Base-by-base conservation (phyloP, 2,888 invertebrate species). In the Carcina quercana region DNA sequence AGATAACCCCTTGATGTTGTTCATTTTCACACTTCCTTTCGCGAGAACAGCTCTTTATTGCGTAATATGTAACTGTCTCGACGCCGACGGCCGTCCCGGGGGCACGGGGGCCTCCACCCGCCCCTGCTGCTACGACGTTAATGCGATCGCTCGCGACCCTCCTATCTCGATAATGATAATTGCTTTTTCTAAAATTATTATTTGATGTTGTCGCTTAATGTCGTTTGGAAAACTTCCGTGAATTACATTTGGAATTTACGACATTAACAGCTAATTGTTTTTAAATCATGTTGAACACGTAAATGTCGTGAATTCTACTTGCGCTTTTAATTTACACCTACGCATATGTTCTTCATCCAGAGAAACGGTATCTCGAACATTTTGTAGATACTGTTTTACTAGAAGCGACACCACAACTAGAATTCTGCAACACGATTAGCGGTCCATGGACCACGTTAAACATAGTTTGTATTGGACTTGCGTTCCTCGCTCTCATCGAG, bases 1-100 rank as follows among this genome's bases (percentile, higher is more conserved):
- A 82, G 82, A 83, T 83, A 83, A 82, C 82, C 83, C 82, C 80
- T 82, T 82, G 74, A 80, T 80, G 82, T 80, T 80, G 80, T 79
- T 83, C 82, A 83, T 82, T 83, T 83, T 83, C 82, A 83, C 83
- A 83, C 82, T 82, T 83, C 82, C 83, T 82, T 82, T 76, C 75
- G 78, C 83, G 83, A 83, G 82, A 82, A 83, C 83, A 82, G 83
- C 76, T 80, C 79, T 80, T 82, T 82, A 83, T 83, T 76, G 80
- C 80, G 74, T 78, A 82, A 82, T 82, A 80, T 78, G 82, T 82
- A 79, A 78, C 78, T 79, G 80, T 82, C 80, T 79, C 72, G 50
- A 65, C 66, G 74, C 63, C 73, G 74, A 74, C 73, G 75, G 73
- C 65, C 50, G 72, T 74, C 78, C 75, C 75, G 69, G 65, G 75